Conservation (phyloP, 2,113 vertebrate genomes). For the Glaucomys volans region DNA sequence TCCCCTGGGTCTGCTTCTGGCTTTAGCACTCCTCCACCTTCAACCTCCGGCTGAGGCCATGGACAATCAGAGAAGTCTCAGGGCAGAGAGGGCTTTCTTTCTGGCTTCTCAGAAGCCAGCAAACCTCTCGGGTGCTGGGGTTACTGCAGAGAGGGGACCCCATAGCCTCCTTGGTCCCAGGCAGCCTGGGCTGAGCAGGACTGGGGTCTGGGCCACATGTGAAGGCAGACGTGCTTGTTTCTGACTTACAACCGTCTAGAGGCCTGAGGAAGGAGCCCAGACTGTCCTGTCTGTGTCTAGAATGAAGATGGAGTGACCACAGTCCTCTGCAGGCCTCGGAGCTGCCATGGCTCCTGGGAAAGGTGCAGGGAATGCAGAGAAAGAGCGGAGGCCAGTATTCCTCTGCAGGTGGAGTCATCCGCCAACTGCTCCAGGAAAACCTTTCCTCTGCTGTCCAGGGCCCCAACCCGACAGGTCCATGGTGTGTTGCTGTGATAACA, state of each 20-base stretch:
- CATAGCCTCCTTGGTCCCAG: rapidly evolving
- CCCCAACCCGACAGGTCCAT: neutral
- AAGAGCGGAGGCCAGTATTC: neutral
- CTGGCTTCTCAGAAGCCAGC: neutral
- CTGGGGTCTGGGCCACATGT: neutral
- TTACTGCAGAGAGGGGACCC: neutral
- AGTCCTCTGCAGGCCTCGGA: neutral
- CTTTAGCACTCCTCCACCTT: neutral
- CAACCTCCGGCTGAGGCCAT: neutral
- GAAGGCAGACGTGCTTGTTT: neutral
- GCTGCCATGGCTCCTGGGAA: neutral
- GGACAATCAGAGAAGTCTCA: neutral
- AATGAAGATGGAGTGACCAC: neutral
- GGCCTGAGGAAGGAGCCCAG: neutral
- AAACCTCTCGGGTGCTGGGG: neutral
- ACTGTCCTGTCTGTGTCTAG: neutral
- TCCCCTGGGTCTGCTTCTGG: neutral
- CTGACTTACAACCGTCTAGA: neutral
- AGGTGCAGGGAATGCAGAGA: neutral
- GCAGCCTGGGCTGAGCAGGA: neutral
- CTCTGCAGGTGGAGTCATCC: neutral
- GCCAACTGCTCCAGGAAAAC: neutral
- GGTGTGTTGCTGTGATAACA: neutral
- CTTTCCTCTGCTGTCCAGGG: too few relatives aligned
- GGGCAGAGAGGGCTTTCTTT: neutral